These are phyloP conservation scores for Lysiphlebus fabarum DNA, from an alignment of 1,140 invertebrate genomes.

Conservation along the genomic window DNA sequence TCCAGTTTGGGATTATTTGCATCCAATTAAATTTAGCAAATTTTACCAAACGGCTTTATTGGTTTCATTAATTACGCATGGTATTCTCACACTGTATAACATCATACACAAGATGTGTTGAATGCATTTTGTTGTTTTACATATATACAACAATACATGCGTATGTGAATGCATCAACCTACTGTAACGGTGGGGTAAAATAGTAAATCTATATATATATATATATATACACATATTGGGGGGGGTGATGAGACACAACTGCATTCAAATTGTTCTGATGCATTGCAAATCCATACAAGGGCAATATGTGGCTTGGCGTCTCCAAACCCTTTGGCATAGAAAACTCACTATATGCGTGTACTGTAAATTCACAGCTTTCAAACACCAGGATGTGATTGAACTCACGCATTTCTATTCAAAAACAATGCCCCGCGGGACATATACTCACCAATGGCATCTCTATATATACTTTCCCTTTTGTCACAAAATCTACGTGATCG, in stretches of 20 bases:
- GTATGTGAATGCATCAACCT: background rate
- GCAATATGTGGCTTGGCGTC: background rate
- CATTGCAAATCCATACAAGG: constrained; percentile 9
- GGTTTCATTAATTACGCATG: constrained; percentile 55
- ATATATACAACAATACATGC: background rate
- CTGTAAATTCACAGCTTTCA: too few species aligned
- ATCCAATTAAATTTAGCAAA: constrained; percentile 55
- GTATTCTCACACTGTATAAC: constrained; percentile 31
- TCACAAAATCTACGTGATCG: constrained; percentile 39
- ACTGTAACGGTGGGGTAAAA: background rate
- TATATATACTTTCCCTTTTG: constrained; percentile 11
- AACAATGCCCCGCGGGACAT: background rate
- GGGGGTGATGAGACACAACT: background rate
- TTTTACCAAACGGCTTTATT: constrained; percentile 46
- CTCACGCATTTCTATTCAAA: background rate
- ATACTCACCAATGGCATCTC: constrained; percentile 2
- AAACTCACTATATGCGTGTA: background rate
- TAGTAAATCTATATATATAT: background rate
- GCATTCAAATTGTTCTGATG: constrained; percentile 16
- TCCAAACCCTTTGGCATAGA: background rate
- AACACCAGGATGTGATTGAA: constrained; percentile 16
- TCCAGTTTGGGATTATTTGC: constrained; percentile 40
- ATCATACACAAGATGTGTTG: constrained; percentile 8
- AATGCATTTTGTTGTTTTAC: constrained; percentile 16
- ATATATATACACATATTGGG: background rate